Conservation (phyloP, 1,140 invertebrate genomes). For the Drosophila navojoa region DNA sequence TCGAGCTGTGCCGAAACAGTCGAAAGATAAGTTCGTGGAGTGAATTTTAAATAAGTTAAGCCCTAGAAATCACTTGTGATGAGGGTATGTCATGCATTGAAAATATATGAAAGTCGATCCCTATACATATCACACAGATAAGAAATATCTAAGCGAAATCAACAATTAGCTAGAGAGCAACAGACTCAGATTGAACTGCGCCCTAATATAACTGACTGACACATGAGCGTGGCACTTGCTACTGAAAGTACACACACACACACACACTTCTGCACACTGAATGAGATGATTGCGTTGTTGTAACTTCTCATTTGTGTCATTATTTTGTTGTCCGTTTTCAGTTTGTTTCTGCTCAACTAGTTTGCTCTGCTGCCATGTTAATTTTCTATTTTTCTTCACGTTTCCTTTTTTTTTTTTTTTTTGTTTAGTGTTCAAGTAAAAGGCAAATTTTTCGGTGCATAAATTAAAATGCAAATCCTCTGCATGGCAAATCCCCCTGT, state of each 20-base stretch:
- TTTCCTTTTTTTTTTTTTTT: constrained; percentile 11
- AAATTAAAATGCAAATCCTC: constrained; percentile 83
- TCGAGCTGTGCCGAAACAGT: too few species aligned
- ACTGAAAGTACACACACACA: constrained; percentile 29
- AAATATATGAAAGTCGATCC: too few species aligned
- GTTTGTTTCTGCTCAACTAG: constrained; percentile 53
- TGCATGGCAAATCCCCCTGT: constrained; percentile 82
- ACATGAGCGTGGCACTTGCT: not conserved
- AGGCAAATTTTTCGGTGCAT: constrained; percentile 79
- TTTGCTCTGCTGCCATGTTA: constrained; percentile 41
- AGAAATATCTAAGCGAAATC: too few species aligned
- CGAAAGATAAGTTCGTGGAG: too few species aligned
- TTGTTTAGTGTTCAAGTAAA: constrained; percentile 36
- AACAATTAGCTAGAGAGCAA: too few species aligned
- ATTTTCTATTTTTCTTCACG: constrained; percentile 20
- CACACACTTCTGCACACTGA: not conserved
- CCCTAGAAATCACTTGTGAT: too few species aligned
- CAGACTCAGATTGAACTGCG: not conserved
- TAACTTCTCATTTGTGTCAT: constrained; percentile 72
- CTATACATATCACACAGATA: too few species aligned
- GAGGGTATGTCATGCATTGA: too few species aligned
- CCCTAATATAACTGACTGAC: not conserved
- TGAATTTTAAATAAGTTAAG: too few species aligned
- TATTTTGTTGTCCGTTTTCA: constrained; percentile 47
- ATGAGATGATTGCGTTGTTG: constrained; percentile 60